Percentiles rank a stretch among this genome's conserved stretches.
phyloP scores from a whole-genome alignment of 2,797 vertebrate genomes.

The Hylomyscus alleni region DNA sequence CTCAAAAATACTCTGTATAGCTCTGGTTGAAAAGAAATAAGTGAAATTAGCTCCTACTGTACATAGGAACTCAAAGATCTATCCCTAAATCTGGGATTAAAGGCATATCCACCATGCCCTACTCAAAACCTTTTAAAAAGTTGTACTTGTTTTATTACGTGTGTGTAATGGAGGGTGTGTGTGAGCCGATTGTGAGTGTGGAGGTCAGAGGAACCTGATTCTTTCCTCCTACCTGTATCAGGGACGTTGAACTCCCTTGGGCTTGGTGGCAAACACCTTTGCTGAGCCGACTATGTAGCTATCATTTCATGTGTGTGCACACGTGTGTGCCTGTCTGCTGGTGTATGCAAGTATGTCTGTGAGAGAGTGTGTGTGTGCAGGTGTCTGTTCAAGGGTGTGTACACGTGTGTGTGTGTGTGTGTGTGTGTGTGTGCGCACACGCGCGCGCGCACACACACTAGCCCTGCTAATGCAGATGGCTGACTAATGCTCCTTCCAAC shows the following conservation, averaged over 20 bases:
- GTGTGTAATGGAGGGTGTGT: background rate
- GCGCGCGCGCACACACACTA: background rate
- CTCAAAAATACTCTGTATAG: no score
- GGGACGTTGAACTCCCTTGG: background rate
- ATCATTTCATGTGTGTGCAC: background rate
- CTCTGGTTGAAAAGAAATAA: no score
- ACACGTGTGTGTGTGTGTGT: background rate
- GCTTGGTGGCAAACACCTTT: background rate
- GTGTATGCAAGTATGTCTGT: no score
- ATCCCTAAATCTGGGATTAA: background rate
- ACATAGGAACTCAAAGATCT: background rate
- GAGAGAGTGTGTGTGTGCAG: rapidly evolving
- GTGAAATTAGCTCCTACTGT: background rate
- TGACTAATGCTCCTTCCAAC: background rate
- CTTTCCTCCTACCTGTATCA: no score
- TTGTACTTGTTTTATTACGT: background rate
- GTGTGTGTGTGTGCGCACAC: no score
- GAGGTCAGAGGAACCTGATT: background rate
- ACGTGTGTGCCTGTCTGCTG: no score
- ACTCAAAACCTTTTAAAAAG: background rate
- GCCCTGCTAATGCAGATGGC: background rate
- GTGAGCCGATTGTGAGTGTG: background rate
- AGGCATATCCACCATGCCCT: background rate
- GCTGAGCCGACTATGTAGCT: background rate
- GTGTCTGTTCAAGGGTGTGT: no score